phyloP scores from a whole-genome alignment of 1,140 invertebrate genomes.

The Aphis gossypii region DNA sequence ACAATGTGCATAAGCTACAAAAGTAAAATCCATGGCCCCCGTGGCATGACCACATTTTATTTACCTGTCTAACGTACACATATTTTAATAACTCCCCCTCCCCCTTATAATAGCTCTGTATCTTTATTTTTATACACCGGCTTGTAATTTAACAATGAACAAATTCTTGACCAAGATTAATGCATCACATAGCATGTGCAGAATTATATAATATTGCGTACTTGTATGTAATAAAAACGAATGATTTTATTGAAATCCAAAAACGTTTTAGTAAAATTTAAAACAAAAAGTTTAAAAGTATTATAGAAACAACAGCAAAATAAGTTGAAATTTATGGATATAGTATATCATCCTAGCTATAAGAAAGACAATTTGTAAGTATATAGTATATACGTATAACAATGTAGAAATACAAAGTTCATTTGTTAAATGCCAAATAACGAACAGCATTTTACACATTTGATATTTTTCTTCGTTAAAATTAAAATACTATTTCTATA shows the following conservation, averaged over 20 bases:
- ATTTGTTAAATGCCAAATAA: conserved; percentile 11
- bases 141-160: background rate
- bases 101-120: background rate
- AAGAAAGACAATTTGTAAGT: too few relatives aligned
- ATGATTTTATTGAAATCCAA: background rate
- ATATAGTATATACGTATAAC: background rate
- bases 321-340: background rate
- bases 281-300: background rate
- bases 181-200: background rate
- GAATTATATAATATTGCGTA: background rate
- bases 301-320: background rate
- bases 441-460: background rate
- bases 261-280: background rate
- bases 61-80: conserved; percentile 32
- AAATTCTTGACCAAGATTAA: background rate
- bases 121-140: background rate
- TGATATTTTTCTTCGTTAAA: background rate
- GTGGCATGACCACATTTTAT: conserved; percentile 29
- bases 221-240: background rate
- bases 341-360: background rate
- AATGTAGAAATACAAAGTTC: background rate
- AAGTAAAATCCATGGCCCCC: conserved; percentile 6
- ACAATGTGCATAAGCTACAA: conserved; percentile 18
- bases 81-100: conserved; percentile 19
- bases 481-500: background rate